Base-by-base conservation (phyloP, 2,797 vertebrate genomes). In the Eidolon dupreanum region DNA sequence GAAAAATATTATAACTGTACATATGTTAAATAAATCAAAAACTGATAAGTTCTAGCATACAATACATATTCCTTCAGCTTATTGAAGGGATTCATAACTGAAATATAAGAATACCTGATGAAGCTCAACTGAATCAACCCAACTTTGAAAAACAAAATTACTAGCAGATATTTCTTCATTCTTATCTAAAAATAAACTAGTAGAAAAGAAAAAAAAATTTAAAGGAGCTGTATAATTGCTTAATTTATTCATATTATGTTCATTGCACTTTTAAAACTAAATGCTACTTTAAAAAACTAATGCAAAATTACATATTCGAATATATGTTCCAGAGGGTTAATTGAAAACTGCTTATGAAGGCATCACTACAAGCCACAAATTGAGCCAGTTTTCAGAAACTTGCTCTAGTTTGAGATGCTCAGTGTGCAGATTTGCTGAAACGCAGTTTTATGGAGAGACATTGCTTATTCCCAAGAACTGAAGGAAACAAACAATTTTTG, bases 271-370 rank as follows among this genome's bases (percentile, higher is more conserved):
- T 92, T 78, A 85, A 85, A 82, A 33, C 70, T 65, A 63, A 81
- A 43, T 55, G 1, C 8, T 65, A 26, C 24, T 74, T 74, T 87
- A 87, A 87, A 84, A 88, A 82, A 66, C 71, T 75, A 31, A 57
- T 63, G n/a, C 1, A 85, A 66, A 85, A 70, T 93, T 74, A 43
- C 3, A 15, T 68, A 73, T 63, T 84, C 12, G 11, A 57, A 63
- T 41, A 90, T 70, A 10, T 3, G 73, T 94, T 87, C 41, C 33
- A 59, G 19, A 22, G 43, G 55, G 43, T 28, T 94, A 38, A 61
- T 63, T 84, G 79, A 87, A 95, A 94, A 90, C 38, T 84, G n/a
- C 53, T 84, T 87, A 71, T 19, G 41, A 88, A 84, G 15, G 24
- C 38, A 81, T 70, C n/a, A 68, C 33, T 43, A 84, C 63, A 96